Percentiles rank a stretch among this genome's conserved stretches.
Evolutionary conservation across 2,888 invertebrate genomes (phyloP).

Genomic region (Trachelus stipa): DNA sequence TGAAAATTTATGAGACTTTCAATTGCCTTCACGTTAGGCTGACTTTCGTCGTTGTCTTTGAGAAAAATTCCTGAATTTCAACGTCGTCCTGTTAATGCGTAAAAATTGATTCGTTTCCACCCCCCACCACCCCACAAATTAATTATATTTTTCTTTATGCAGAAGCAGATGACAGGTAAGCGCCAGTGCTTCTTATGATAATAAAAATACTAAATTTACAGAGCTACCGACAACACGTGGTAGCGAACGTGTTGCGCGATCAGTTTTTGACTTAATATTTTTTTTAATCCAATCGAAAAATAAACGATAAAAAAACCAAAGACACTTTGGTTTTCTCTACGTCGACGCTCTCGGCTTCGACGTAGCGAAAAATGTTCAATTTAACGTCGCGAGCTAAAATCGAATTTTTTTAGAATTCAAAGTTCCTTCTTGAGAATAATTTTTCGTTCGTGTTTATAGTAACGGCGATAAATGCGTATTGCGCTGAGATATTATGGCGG

Average conservation of each 20-base stretch:
- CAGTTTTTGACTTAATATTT: neutral
- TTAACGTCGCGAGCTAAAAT: neutral
- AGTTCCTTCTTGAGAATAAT: neutral
- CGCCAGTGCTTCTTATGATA: neutral
- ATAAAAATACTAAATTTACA: neutral
- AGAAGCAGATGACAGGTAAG: neutral
- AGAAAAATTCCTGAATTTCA: neutral
- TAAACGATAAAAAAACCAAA: neutral
- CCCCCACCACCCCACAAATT: neutral
- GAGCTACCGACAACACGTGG: neutral
- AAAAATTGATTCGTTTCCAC: neutral
- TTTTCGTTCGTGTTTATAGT: neutral
- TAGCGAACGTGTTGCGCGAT: neutral
- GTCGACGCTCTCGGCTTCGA: neutral
- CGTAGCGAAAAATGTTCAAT: neutral
- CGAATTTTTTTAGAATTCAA: neutral
- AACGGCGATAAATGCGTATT: neutral
- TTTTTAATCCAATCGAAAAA: neutral
- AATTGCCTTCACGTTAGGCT: neutral
- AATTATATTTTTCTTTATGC: neutral
- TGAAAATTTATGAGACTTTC: neutral
- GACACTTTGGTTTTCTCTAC: neutral
- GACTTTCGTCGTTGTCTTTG: neutral
- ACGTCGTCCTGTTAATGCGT: neutral
- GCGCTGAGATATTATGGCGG: too few relatives aligned